Evolutionary conservation across 2,113 vertebrate species (phyloP).

Genomic region (Chionis minor): DNA sequence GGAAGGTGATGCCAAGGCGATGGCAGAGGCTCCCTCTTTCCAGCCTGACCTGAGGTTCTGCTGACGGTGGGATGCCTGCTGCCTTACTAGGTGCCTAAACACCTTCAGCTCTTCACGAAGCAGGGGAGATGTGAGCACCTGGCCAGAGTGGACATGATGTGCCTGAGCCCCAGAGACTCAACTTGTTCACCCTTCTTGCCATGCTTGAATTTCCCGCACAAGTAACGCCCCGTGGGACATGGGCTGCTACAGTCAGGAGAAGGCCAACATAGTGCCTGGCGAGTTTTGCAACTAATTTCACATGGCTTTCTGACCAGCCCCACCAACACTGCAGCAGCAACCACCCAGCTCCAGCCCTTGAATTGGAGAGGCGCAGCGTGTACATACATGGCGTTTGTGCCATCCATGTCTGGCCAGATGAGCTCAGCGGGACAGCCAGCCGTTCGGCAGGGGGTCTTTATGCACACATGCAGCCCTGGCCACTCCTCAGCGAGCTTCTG

Average conservation of each 20-base stretch:
- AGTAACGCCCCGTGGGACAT: accelerated
- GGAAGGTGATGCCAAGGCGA: background rate
- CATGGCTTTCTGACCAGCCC: background rate
- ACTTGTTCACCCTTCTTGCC: background rate
- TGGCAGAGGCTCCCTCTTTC: background rate
- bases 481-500: conserved; percentile 60
- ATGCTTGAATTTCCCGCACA: background rate
- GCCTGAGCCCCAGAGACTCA: background rate
- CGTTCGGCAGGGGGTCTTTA: conserved; percentile 60
- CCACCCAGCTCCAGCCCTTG: accelerated
- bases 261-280: accelerated
- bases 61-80: accelerated
- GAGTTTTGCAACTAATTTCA: background rate
- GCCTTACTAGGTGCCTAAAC: background rate
- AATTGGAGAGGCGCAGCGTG: accelerated
- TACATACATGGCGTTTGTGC: background rate
- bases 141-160: background rate
- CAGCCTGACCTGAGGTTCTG: background rate
- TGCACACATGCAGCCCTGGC: conserved; percentile 56
- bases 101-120: background rate
- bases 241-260: accelerated
- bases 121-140: accelerated
- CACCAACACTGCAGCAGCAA: accelerated
- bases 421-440: conserved; percentile 31
- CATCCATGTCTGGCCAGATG: conserved; percentile 66